Evolutionary conservation across 2,888 invertebrate genomes (phyloP).

Genomic region (Nesidiocoris tenuis): DNA sequence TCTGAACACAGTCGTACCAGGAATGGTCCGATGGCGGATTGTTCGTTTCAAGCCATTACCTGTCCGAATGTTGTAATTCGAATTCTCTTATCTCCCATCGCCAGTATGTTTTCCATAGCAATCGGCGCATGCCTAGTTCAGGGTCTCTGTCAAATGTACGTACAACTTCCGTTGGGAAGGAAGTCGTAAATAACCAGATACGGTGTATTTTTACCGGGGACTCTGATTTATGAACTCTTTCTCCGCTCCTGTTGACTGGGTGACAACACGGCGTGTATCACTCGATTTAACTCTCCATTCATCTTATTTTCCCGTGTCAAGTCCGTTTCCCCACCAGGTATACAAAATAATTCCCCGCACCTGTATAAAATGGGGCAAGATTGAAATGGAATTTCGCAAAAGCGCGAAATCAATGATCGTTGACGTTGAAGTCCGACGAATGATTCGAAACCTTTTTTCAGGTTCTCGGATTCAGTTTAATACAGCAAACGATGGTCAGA

Average conservation of each 20-base stretch:
- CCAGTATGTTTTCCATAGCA: too few relatives aligned
- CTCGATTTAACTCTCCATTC: background rate
- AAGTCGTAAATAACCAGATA: background rate
- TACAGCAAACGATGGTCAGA: too few relatives aligned
- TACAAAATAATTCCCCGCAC: background rate
- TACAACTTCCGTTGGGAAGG: background rate
- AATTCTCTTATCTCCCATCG: too few relatives aligned
- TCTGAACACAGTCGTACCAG: too few relatives aligned
- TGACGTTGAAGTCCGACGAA: too few relatives aligned
- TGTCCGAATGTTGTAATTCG: too few relatives aligned
- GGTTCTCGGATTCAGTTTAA: too few relatives aligned
- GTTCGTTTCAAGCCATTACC: too few relatives aligned
- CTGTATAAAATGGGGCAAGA: background rate
- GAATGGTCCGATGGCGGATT: too few relatives aligned
- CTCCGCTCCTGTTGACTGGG: background rate
- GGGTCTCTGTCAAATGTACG: background rate
- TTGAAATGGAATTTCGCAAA: too few relatives aligned
- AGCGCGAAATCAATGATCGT: too few relatives aligned
- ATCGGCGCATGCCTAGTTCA: background rate
- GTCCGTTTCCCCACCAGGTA: background rate
- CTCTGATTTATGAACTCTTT: background rate
- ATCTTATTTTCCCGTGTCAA: background rate
- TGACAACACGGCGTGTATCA: background rate
- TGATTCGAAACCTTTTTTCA: too few relatives aligned
- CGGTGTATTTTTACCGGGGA: background rate